These are phyloP conservation scores for Columbina picui DNA, from an alignment of 2,113 vertebrate genomes.

Conservation along the genomic window DNA sequence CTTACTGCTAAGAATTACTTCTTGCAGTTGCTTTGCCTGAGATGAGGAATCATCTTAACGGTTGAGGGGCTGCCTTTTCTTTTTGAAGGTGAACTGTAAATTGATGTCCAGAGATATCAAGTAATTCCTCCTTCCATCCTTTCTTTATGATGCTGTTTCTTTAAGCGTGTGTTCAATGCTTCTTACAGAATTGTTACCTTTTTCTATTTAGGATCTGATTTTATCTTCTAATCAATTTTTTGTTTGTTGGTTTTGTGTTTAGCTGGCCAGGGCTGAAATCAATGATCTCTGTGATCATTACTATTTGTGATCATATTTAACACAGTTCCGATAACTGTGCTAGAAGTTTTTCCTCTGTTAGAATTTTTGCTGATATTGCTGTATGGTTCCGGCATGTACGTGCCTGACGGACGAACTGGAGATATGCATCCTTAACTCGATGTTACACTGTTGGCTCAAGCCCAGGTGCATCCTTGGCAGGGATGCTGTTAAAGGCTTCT, in stretches of 20 bases:
- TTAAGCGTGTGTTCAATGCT: not conserved
- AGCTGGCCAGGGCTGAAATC: not conserved
- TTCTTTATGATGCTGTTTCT: not conserved
- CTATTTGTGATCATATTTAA: not conserved
- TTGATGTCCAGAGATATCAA: not conserved
- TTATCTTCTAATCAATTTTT: not conserved
- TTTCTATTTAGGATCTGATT: not conserved
- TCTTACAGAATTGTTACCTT: not conserved
- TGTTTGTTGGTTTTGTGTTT: not conserved
- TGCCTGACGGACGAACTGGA: not conserved
- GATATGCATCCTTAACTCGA: not conserved
- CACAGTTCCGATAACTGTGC: not conserved
- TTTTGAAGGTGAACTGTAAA: constrained; percentile 1
- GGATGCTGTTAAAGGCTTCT: not conserved
- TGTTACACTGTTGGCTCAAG: not conserved
- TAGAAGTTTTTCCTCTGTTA: not conserved
- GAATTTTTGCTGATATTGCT: not conserved
- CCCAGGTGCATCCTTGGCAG: not conserved
- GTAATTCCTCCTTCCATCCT: not conserved
- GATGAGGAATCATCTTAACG: not conserved
- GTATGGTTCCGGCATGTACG: not conserved
- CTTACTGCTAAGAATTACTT: not conserved
- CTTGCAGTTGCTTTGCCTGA: not conserved
- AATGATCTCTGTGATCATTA: not conserved
- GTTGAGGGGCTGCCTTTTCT: not conserved